Base-by-base conservation (phyloP, 2,888 invertebrate species). In the Papilio demoleus region DNA sequence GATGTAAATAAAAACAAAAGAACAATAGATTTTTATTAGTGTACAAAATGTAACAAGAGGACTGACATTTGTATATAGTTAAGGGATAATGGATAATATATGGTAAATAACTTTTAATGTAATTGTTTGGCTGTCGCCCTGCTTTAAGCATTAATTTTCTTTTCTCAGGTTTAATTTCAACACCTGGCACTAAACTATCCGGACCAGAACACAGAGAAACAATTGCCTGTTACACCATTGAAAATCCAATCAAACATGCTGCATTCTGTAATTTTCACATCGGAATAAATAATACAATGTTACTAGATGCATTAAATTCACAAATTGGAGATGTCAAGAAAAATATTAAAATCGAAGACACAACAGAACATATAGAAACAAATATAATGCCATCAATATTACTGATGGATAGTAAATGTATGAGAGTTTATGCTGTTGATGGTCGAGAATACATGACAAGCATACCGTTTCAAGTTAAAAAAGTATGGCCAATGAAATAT, bases 361-460 rank as follows among this genome's bases (percentile, higher is more conserved):
- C 92, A 0, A 89, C 92, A 4, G 93, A 94, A 74, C 91, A 93
- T 70, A 85, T 93, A 4, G 76, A 85, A 19, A 93, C 92, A 0
- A 92, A 94, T 77, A 86, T 90, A 0, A 93, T 96, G 81, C 94
- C 94, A 24, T 95, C 96, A 22, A 93, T 97, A 70, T 94, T 97
- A 74, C 87, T 97, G 4, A 90, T 97, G 63, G 97, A 98, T 86
- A 93, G 94, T 36, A 95, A 95, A 76, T 95, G 95, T 74, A 92
- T 98, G 76, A 95, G 94, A 79, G 96, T 97, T 1, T 98, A 96
- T 76, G 95, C 96, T 0, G 93, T 94, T 53, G 95, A 95, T 75
- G 98, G 97, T 0, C 95, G 97, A 83, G 97, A 98, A 81, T 98
- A 96, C 78, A 93, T 96, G 11, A 94, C 97, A 0, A 95, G 96